Evolutionary conservation across 2,888 invertebrate genomes (phyloP).

Genomic region (Scotopteryx bipunctaria): DNA sequence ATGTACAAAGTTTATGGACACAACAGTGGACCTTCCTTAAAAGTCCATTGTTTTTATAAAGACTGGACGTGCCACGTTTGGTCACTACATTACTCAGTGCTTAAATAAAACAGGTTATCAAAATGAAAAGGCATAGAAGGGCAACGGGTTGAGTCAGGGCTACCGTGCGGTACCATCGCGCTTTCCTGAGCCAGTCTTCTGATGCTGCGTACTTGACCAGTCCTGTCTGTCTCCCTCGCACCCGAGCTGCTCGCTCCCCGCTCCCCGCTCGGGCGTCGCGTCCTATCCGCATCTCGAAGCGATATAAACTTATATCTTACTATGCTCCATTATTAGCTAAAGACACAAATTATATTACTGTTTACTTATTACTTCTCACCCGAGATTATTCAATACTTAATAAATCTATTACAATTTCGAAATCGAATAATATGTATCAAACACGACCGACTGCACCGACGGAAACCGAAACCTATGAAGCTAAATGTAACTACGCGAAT

Average conservation of each 20-base stretch:
- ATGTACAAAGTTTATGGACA: conserved; percentile 76
- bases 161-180: conserved; percentile 42
- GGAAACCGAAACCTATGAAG: conserved; percentile 73
- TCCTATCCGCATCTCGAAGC: conserved; percentile 59
- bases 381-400: conserved; percentile 80
- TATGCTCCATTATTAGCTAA: conserved; percentile 78
- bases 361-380: conserved; percentile 76
- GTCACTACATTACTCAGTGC: conserved; percentile 69
- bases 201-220: conserved; percentile 21
- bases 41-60: conserved; percentile 57
- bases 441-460: conserved; percentile 79
- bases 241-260: conserved; percentile 29
- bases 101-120: conserved; percentile 55
- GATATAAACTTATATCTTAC: conserved; percentile 79
- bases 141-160: conserved; percentile 51
- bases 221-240: conserved; percentile 16
- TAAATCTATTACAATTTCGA: conserved; percentile 81
- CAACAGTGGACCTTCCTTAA: conserved; percentile 49
- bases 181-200: conserved; percentile 37
- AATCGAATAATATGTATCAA: conserved; percentile 81
- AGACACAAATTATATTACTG: conserved; percentile 82
- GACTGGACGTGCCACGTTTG: conserved; percentile 75
- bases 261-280: neutral
- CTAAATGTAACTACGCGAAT: conserved; percentile 71
- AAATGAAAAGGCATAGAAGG: conserved; percentile 52